Evolutionary conservation across 2,797 vertebrate species (phyloP), one percentile per base, ranked within the genome.

Genomic region (Podargus strigoides): DNA sequence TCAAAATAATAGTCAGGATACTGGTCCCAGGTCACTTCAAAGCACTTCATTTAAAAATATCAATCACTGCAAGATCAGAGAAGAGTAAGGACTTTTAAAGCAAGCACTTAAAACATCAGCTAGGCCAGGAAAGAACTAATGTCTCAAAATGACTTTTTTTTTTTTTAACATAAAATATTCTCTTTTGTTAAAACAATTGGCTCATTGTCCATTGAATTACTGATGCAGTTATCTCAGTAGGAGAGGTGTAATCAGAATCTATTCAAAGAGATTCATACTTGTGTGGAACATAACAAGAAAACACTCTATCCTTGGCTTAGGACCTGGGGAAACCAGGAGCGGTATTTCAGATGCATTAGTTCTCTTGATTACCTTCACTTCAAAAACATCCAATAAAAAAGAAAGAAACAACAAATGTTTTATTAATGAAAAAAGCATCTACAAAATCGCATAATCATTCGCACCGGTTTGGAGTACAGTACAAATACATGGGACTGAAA

Each of bases 401-500:
- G 42, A 85, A 79, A 79, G 80, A 88, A 89, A 82, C 39, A 94
- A 68, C 66, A 88, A 70, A 95, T 90, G 46, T 90, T 97, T 95
- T 91, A 94, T 94, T 96, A 89, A 96, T 80, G 80, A 90, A 82
- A 52, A 93, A 79, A 87, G 17, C 67, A 72, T 91, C 76, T 70
- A 90, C 74, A 94, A 69, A 90, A 90, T 53, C 77, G 75, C 90
- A 90, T 72, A 91, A 89, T 56, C 52, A 74, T 90, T 93, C 2
- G 11, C 56, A 89, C 46, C 19, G 74, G 49, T 80, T 85, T 72
- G 26, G 46, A 77, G 80, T 53, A 88, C 23, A 41, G 41, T 91
- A 87, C 41, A 95, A 91, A 90, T 64, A 80, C 59, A 77, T 7
- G 22, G n/a, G 15, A 74, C 56, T 24, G 64, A 87, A 93, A 95